Conservation (phyloP, 2,113 vertebrate genomes). For the Petrocephalus microphthalmus region DNA sequence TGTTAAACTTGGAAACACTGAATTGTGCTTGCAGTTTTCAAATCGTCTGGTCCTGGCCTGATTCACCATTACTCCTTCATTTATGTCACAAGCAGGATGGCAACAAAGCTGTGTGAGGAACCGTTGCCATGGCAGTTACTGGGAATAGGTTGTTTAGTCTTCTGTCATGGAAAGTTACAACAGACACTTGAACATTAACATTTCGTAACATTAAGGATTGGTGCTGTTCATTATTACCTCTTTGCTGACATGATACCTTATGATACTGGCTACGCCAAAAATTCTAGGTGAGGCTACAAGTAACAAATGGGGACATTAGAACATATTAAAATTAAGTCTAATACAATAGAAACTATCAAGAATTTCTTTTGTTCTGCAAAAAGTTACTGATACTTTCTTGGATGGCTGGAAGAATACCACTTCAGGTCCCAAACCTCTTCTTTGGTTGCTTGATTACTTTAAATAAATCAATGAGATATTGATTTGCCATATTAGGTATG, state of each 20-base stretch:
- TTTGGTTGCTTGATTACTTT: background rate
- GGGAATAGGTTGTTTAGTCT: background rate
- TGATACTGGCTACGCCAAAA: background rate
- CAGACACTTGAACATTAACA: background rate
- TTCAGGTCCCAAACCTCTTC: background rate
- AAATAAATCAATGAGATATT: background rate
- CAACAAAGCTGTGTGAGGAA: background rate
- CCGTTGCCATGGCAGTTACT: background rate
- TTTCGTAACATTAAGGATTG: background rate
- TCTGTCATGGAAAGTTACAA: background rate
- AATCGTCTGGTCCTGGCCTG: background rate
- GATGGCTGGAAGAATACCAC: background rate
- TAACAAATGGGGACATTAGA: background rate
- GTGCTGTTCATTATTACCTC: background rate
- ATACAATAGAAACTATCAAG: background rate
- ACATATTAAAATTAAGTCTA: background rate
- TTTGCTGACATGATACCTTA: background rate
- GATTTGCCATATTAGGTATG: no score
- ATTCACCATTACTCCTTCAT: background rate
- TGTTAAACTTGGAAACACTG: background rate
- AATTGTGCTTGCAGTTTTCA: background rate
- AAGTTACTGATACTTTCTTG: background rate
- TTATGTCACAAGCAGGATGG: background rate
- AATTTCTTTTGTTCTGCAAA: background rate
- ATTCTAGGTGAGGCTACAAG: background rate